Conservation (phyloP, 2,113 vertebrate genomes). For the Holacanthus passer region DNA sequence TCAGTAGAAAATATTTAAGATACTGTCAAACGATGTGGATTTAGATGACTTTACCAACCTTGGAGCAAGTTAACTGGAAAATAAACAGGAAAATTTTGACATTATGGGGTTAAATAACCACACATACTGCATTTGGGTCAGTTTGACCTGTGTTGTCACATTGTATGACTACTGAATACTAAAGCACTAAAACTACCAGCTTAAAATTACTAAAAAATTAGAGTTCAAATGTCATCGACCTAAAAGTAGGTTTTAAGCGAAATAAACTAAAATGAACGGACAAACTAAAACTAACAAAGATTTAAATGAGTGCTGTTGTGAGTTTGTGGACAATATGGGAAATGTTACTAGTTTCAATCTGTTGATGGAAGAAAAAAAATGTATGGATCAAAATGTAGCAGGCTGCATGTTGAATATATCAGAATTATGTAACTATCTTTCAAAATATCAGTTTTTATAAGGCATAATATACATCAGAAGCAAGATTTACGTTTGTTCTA, state of each 20-base stretch:
- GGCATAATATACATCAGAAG: not conserved
- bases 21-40: not conserved
- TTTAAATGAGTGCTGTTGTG: not conserved
- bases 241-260: not conserved
- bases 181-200: not conserved
- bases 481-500: not conserved
- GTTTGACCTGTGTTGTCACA: not conserved
- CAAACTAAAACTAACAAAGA: not conserved
- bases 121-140: not conserved
- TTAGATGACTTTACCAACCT: not conserved
- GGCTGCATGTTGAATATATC: not conserved
- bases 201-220: not conserved
- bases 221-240: not conserved
- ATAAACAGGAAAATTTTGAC: not conserved
- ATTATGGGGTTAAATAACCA: not conserved
- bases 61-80: not conserved
- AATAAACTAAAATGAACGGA: not conserved
- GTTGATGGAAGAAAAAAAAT: conserved; percentile 1
- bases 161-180: not conserved
- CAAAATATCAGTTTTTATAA: not conserved
- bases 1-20: no score
- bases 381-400: not conserved
- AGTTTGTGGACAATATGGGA: not conserved
- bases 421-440: not conserved
- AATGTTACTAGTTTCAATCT: not conserved